phyloP scores from a whole-genome alignment of 2,888 invertebrate species.

The Muscina levida region DNA sequence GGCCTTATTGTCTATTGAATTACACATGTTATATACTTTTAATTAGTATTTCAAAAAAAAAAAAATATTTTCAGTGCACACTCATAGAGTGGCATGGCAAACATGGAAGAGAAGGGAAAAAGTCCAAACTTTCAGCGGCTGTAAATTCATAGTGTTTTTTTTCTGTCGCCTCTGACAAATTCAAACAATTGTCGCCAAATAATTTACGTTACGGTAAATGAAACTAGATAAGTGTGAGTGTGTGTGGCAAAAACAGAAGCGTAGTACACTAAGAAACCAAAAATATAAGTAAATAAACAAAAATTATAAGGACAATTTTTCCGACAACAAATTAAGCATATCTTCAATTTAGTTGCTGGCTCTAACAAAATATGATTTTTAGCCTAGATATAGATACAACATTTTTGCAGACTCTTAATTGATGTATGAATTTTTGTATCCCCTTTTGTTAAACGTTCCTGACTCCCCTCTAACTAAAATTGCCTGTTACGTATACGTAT shows the following conservation, averaged over 20 bases:
- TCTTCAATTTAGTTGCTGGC: too few relatives aligned
- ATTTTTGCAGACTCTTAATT: too few relatives aligned
- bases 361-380: too few relatives aligned
- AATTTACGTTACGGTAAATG: conserved; percentile 50
- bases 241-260: not conserved
- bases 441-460: too few relatives aligned
- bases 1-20: not conserved
- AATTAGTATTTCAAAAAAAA: conserved; percentile 27
- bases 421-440: too few relatives aligned
- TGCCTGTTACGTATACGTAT: not conserved
- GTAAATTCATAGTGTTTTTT: conserved; percentile 20
- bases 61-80: too few relatives aligned
- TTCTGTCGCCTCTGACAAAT: not conserved
- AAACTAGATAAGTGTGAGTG: not conserved
- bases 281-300: too few relatives aligned
- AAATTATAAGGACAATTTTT: too few relatives aligned
- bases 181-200: conserved; percentile 50
- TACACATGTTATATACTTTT: conserved; percentile 16
- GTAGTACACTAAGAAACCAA: too few relatives aligned
- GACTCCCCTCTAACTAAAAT: too few relatives aligned
- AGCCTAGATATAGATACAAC: too few relatives aligned
- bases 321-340: too few relatives aligned
- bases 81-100: not conserved
- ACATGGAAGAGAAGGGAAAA: not conserved
- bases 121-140: not conserved